Conservation (phyloP, 2,888 invertebrate genomes). For the Eurytoma adleriae region DNA sequence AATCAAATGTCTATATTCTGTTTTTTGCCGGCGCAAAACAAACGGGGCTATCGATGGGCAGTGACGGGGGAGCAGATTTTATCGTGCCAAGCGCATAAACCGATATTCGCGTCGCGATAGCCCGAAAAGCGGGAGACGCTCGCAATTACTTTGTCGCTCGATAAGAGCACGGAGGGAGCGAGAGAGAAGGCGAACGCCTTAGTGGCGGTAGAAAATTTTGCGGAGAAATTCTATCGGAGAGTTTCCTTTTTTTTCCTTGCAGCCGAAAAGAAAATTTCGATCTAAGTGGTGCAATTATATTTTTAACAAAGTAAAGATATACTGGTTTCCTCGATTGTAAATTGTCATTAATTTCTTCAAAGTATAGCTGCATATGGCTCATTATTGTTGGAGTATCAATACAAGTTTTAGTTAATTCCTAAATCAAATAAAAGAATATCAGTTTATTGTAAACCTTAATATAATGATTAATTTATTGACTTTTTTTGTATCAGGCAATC, state of each 20-base stretch:
- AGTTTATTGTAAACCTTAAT: too few relatives aligned
- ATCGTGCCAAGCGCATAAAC: slow-evolving; percentile 43
- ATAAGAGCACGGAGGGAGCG: neutral
- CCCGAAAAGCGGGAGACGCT: slow-evolving; percentile 12
- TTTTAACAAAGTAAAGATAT: too few relatives aligned
- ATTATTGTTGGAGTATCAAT: too few relatives aligned
- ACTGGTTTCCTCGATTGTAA: too few relatives aligned
- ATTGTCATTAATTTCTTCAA: too few relatives aligned
- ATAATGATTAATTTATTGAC: too few relatives aligned
- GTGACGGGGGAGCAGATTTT: slow-evolving; percentile 28
- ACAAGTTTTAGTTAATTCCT: too few relatives aligned
- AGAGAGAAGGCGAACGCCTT: neutral
- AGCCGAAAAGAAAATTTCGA: neutral
- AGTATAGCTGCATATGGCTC: too few relatives aligned
- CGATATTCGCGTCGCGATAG: slow-evolving; percentile 24
- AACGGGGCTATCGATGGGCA: slow-evolving; percentile 25
- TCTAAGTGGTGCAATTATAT: too few relatives aligned
- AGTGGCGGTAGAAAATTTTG: neutral
- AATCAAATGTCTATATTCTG: slow-evolving; percentile 10
- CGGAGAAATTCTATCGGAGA: too few relatives aligned
- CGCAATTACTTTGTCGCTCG: slow-evolving; percentile 3
- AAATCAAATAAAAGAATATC: too few relatives aligned
- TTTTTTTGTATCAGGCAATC: too few relatives aligned
- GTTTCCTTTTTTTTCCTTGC: neutral
- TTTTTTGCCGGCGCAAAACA: neutral